Evolutionary conservation across 2,888 invertebrate species (phyloP), one percentile per base, ranked within the genome.

Genomic region (Amaurobius ferox): DNA sequence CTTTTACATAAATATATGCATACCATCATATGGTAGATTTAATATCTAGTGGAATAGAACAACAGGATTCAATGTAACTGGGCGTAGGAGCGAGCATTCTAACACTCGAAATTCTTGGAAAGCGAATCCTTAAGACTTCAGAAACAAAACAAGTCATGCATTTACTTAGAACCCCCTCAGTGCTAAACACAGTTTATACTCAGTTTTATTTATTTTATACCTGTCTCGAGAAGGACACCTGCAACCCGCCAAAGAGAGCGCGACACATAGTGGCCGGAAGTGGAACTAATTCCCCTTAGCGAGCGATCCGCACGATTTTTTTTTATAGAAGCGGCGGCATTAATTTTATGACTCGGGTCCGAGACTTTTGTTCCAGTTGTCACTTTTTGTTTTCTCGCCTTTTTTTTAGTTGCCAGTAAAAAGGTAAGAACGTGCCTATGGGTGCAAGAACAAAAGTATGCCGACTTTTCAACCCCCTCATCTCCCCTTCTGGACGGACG

Each of bases 181-280:
- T 44, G 44, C 16, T 44, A 13, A 44, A 13, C n/a, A 11, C 5
- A 3, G 5, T 55, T 55, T 55, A 11, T 55, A 7, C 35, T 55
- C 16, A 23, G 16, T 44, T 44, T 44, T 35, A 11, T 48, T 5
- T 26, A 0, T 48, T 76, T 44, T 26, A 26, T 48, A 1, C 35
- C 16, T 5, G 6, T 19, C 28, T 62, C n/a, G 6, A 13, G 62
- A 78, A 68, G 44, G 44, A 76, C 74, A 81, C 73, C 81, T 70
- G 81, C 39, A 30, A 30, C 35, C 23, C n/a, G 40, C 26, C 23
- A 48, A 30, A 40, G 16, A 55, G 11, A 73, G 61, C 28, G 40
- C 67, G 80, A 66, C 73, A 79, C 79, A 66, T 48, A 29, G 29
- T 74, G 83, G 66, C 55, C 72, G 77, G 83, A 85, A 85, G 77